These are phyloP conservation scores for Chirona hameri DNA, from an alignment of 2,888 invertebrate genomes.

Conservation along the genomic window DNA sequence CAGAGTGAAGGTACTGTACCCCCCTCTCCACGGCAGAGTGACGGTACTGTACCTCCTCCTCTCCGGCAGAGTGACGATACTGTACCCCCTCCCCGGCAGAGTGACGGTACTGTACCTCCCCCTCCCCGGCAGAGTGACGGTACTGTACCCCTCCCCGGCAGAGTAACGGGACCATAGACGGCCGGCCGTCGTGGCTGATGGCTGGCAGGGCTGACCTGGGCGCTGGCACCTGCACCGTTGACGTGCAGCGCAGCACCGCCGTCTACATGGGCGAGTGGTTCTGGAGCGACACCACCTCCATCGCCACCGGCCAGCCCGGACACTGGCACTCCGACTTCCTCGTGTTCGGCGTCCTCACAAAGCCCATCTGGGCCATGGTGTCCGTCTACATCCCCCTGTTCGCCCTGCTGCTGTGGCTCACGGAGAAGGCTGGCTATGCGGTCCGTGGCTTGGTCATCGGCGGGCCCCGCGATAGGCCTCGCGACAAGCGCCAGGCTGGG, in stretches of 20 bases:
- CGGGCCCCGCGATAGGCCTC: no score
- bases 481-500: no score
- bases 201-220: neutral
- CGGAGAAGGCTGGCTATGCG: neutral
- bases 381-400: neutral
- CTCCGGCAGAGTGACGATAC: no score
- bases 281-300: conserved; percentile 22
- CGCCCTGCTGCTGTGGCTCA: neutral
- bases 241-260: neutral
- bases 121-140: no score
- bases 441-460: neutral
- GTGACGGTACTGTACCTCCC: no score
- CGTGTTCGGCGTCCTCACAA: neutral
- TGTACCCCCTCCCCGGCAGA: no score
- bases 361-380: neutral
- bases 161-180: neutral
- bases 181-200: neutral
- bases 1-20: no score
- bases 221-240: conserved; percentile 10
- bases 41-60: no score
- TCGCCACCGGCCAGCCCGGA: neutral
- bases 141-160: no score
- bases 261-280: conserved; percentile 22
- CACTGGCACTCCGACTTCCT: neutral
- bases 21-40: no score